Evolutionary conservation across 2,888 invertebrate genomes (phyloP).

Genomic region (Ornithoptera alexandrae): DNA sequence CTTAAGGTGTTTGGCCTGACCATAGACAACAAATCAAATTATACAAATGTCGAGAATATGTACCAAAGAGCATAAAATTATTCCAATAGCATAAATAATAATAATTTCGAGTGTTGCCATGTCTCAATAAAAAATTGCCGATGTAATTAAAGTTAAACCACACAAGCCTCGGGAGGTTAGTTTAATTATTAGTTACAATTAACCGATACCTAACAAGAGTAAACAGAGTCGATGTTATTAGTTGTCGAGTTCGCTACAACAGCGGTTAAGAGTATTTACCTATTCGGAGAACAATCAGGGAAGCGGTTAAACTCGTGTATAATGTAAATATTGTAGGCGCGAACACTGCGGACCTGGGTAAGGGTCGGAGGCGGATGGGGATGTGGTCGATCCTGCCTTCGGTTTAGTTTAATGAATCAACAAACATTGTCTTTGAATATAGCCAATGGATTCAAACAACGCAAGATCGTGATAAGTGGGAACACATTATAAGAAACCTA

Average conservation of each 20-base stretch:
- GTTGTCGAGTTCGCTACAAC: conserved; percentile 26
- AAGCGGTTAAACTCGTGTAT: conserved; percentile 45
- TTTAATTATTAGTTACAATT: conserved; percentile 23
- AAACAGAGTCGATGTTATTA: conserved; percentile 27
- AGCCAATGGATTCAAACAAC: too few relatives aligned
- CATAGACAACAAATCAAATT: too few relatives aligned
- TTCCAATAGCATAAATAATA: too few relatives aligned
- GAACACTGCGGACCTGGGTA: conserved; percentile 25
- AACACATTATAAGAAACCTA: too few relatives aligned
- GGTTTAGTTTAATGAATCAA: too few relatives aligned
- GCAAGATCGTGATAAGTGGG: too few relatives aligned
- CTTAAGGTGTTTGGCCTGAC: too few relatives aligned
- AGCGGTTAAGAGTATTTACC: conserved; percentile 39
- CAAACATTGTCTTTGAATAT: too few relatives aligned
- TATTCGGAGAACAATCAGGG: conserved; percentile 55
- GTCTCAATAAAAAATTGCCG: too few relatives aligned
- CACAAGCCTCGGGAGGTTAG: conserved; percentile 16
- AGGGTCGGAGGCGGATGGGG: not conserved
- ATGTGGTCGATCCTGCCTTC: conserved; percentile 9
- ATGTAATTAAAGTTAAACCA: not conserved
- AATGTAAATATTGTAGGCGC: conserved; percentile 37
- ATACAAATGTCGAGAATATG: too few relatives aligned
- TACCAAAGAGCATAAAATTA: too few relatives aligned
- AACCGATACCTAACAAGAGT: conserved; percentile 13
- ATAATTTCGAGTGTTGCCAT: too few relatives aligned